phyloP scores from a whole-genome alignment of 2,113 vertebrate species.

The Phainopepla nitens region DNA sequence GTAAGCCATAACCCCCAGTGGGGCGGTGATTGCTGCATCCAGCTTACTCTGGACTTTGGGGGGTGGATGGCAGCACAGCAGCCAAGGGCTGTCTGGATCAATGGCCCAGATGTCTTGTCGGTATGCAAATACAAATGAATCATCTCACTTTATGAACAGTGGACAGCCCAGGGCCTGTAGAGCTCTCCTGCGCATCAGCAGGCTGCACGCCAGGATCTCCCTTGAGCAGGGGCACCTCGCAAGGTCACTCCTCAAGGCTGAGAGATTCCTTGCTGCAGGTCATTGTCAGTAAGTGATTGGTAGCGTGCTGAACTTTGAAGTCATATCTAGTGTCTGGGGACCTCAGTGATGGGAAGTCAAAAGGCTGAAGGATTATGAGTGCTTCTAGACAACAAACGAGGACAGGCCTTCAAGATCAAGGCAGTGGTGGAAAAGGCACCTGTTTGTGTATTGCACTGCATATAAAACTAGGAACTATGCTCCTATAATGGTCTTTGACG shows the following conservation, averaged over 20 bases:
- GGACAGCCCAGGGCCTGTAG: neutral
- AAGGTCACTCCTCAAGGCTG: no score
- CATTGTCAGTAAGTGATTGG: accelerated
- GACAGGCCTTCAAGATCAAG: neutral
- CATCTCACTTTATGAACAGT: neutral
- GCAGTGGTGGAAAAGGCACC: neutral
- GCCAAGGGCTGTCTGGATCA: neutral
- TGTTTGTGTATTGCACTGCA: neutral
- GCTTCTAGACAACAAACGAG: neutral
- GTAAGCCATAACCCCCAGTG: no score
- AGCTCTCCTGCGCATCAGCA: neutral
- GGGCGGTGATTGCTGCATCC: no score
- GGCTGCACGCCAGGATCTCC: neutral
- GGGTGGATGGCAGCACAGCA: neutral
- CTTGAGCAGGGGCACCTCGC: no score
- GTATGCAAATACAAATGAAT: neutral
- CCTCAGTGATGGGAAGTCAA: neutral
- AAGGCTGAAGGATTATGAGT: neutral
- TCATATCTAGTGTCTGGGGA: no score
- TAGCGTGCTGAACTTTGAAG: neutral
- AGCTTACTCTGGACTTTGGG: neutral
- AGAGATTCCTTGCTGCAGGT: neutral
- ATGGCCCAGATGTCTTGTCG: neutral
- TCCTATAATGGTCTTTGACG: neutral
- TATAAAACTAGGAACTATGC: neutral